A percentile compares a stretch with the other conserved stretches of the same genome.
Evolutionary conservation across 2,888 invertebrate genomes (phyloP).

Genomic region (Beris chalybata): DNA sequence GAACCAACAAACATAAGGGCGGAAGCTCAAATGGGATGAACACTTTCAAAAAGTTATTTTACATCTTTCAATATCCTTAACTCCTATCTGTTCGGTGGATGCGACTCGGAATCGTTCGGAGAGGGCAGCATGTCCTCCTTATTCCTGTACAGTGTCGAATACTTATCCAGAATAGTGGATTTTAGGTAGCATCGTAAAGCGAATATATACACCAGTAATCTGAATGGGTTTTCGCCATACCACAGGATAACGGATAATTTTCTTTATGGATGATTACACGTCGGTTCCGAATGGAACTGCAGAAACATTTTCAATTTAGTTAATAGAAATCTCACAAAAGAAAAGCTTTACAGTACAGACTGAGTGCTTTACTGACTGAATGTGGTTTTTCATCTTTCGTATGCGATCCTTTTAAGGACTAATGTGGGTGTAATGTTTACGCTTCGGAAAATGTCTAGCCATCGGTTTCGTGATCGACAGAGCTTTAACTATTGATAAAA

Average conservation of each 20-base stretch:
- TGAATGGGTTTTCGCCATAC: slow-evolving; percentile 20
- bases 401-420: too few species aligned
- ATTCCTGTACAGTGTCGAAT: slow-evolving; percentile 3
- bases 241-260: slow-evolving; percentile 38
- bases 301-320: slow-evolving; percentile 39
- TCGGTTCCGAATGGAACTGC: slow-evolving; percentile 34
- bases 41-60: slow-evolving; percentile 39
- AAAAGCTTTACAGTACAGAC: slow-evolving; percentile 1
- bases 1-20: slow-evolving; percentile 27
- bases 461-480: too few species aligned
- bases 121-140: slow-evolving; percentile 15
- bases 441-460: too few species aligned
- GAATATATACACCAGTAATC: slow-evolving; percentile 5
- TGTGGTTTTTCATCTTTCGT: too few species aligned
- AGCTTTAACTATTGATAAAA: too few species aligned
- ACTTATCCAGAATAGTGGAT: not conserved
- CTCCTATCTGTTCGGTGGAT: slow-evolving; percentile 6
- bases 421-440: too few species aligned
- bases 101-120: not conserved
- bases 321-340: slow-evolving; percentile 37
- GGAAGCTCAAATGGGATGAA: slow-evolving; percentile 32
- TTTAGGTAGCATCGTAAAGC: not conserved
- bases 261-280: slow-evolving; percentile 39
- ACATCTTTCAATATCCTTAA: slow-evolving; percentile 36
- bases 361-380: too few species aligned